Evolutionary conservation across 2,797 vertebrate species (phyloP), one percentile per base, ranked within the genome.

Genomic region (Anguilla megastoma): DNA sequence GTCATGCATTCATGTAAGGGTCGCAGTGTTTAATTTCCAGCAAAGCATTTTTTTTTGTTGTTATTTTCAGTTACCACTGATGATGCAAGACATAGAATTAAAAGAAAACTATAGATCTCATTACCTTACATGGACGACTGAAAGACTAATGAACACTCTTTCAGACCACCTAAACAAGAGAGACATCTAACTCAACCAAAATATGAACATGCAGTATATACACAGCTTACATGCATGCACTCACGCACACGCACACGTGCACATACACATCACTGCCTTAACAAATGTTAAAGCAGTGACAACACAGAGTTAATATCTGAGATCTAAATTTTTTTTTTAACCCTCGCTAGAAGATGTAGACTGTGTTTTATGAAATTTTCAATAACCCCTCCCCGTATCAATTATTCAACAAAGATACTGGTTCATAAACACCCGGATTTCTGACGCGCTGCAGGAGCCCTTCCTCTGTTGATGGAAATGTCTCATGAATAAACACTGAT

Each of bases 331-430:
- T 69, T 7, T 66, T 71, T 71, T 71, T 71, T 27, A 71, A 8
- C 66, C 66, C 66, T 71, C 1, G 7, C 27, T 56, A 79, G 36
- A 48, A 54, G 45, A 84, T 84, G 52, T 84, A 84, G 50, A 56
- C n/a, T 84, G 50, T 84, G 83, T 84, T 56, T 27, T 56, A 84
- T 54, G 52, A 84, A 10, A 84, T 56, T 84, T 56, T 84, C 52
- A 27, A 56, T 84, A 84, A 84, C n/a, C 2, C 24, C 76, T 90
- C 52, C 56, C 89, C 90, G 91, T 90, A 94, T 95, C 89, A 93
- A 96, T 95, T 92, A 94, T 95, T 94, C 92, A 95, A 90, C 90
- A 92, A 88, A 91, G 91, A 94, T 84, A 89, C 90, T 71, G 27
- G 14, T 80, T 88, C 85, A 86, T 89, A 79, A 87, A 87, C 89